Evolutionary conservation across 2,888 invertebrate species (phyloP), one percentile per base, ranked within the genome.

Genomic region (Trachelus tabidus): DNA sequence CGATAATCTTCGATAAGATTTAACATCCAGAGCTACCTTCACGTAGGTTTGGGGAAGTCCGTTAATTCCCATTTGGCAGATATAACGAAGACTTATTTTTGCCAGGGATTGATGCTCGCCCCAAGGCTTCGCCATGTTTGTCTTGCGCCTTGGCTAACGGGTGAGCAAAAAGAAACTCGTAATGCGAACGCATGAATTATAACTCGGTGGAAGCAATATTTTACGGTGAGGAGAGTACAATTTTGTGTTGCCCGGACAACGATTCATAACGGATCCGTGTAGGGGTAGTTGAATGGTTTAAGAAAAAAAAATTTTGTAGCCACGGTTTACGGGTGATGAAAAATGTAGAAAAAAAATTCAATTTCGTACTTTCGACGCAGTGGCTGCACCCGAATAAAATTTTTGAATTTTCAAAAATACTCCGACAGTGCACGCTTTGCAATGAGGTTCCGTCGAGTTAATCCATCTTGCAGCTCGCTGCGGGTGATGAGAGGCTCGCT

Each of bases 381-480:
- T 4, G 15, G 40, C 1, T 12, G 40, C 0, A 2, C 9, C 1
- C 3, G 12, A 35, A 3, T 35, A 40, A 12, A 9, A 6, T 9
- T 23, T 1, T 9, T 9, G 56, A 23, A 56, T 23, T 23, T 56
- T 56, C 31, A 2, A 34, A 71, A 34, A 71, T 30, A 3, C 69
- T 56, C 15, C 37, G 33, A 75, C 74, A 75, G 69, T 30, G 12
- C 69, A 69, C 69, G 15, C 11, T 75, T 71, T 40, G 77, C 75
- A 75, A 77, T 75, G 75, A 77, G 40, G 40, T 40, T 77, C 77
- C 78, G 73, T 56, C 75, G 73, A 82, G 80, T 81, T 79, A 79
- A 83, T 83, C 77, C 83, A 80, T 84, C 83, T 81, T 79, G 74
- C 78, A 76, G 76, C 12, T 35, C 81, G 77, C 78, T 79, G 80